Conservation (phyloP, 2,797 vertebrate genomes). For the Propithecus deckenii region DNA sequence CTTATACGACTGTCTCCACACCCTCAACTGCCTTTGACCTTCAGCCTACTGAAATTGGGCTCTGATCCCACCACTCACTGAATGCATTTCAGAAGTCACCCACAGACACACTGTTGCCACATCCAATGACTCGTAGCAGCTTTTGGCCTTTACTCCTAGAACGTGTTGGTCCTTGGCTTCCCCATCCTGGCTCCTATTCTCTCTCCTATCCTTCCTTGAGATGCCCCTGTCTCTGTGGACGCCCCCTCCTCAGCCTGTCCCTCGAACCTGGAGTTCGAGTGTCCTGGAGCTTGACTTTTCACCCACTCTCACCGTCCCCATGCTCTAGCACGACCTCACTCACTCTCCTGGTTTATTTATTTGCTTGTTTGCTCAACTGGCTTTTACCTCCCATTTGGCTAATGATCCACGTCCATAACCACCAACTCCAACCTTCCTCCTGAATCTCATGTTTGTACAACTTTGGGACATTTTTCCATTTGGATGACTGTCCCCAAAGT, state of each 20-base stretch:
- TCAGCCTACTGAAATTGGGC: neutral
- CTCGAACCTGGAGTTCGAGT: neutral
- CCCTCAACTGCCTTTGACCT: neutral
- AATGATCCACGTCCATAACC: neutral
- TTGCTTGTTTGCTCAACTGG: neutral
- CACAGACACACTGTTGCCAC: neutral
- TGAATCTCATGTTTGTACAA: neutral
- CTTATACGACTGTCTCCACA: neutral
- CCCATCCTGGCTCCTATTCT: no score
- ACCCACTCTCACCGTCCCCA: neutral
- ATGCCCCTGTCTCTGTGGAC: accelerated
- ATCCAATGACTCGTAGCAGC: neutral
- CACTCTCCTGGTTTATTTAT: neutral
- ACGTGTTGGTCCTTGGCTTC: no score
- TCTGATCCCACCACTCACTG: neutral
- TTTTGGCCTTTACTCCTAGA: neutral
- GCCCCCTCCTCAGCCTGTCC: neutral
- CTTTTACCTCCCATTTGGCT: neutral
- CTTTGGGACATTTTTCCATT: neutral
- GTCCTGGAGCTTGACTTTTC: neutral
- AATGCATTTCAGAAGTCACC: neutral
- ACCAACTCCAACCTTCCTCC: neutral
- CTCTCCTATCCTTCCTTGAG: neutral
- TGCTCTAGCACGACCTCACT: neutral
- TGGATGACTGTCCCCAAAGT: neutral